Base-by-base conservation (phyloP, 1,140 invertebrate species). In the Zaprionus inermis region DNA sequence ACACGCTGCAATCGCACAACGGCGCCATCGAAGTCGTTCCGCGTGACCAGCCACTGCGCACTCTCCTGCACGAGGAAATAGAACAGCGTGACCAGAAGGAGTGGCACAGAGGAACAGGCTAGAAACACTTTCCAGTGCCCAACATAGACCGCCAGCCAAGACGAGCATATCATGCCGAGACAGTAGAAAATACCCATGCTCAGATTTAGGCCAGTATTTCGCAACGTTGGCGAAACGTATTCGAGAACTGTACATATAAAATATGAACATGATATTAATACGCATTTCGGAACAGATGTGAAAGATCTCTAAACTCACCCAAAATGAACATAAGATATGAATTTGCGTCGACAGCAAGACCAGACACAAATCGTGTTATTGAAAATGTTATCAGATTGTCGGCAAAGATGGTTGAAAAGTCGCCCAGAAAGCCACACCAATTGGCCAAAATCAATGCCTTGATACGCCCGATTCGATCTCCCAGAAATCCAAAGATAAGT, bases 241-340 rank as follows among this genome's bases (percentile, higher is more conserved):
- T 94, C 94, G 91, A 94, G 90, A 5, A 94, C 94, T 65, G 93
- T 64, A 90, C 10, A 51, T 44, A 56, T 16, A 1, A 2, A 28
- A 28, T 28, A 28, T 28, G 5, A 28, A 28, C 1, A 28, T 28
- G 24, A 28, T 3, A 28, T 28, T 28, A 28, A 28, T 28, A 2
- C 24, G 24, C 5, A 28, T 28, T n/a, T n/a, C n/a, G n/a, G n/a
- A n/a, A n/a, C n/a, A n/a, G n/a, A 36, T 58, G 3, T 24, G 9
- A 41, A 34, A 6, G 18, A 70, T 32, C n/a, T 49, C 24, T 28
- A n/a, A 34, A 57, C 58, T 52, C 80, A 94, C 94, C 93, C 46
- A 94, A 92, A 66, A 94, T 94, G 68, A 94, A 94, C 93, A 94
- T 94, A 80, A 94, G 93, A 64, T 94, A 93, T 67, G 94, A 94